Evolutionary conservation across 1,140 invertebrate genomes (phyloP).

Genomic region (Drosophila orosa): DNA sequence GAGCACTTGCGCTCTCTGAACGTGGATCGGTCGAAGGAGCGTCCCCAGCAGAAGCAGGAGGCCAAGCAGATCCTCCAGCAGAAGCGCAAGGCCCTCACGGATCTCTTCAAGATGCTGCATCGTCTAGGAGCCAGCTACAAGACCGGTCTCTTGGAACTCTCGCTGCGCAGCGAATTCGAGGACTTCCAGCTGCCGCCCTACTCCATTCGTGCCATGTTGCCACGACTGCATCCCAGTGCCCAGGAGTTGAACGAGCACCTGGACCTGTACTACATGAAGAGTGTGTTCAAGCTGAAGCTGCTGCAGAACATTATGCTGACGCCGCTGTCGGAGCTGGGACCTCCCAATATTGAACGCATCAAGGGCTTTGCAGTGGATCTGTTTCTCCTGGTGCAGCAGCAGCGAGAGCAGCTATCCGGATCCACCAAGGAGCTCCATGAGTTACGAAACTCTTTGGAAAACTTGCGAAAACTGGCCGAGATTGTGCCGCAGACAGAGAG

Average conservation of each 20-base stretch:
- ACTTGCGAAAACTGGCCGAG: slow-evolving; percentile 56
- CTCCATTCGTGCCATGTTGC: slow-evolving; percentile 69
- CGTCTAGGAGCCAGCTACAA: slow-evolving; percentile 92
- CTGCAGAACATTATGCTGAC: slow-evolving; percentile 87
- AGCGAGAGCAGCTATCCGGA: slow-evolving; percentile 82
- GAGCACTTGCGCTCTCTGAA: slow-evolving; percentile 88
- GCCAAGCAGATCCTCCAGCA: slow-evolving; percentile 93
- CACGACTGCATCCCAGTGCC: slow-evolving; percentile 54
- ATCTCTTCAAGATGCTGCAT: slow-evolving; percentile 92
- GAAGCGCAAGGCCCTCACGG: slow-evolving; percentile 92
- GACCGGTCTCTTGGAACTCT: slow-evolving; percentile 87
- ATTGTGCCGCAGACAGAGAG: slow-evolving; percentile 34
- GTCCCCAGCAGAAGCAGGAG: slow-evolving; percentile 90
- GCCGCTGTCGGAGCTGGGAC: slow-evolving; percentile 91
- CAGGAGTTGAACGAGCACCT: slow-evolving; percentile 73
- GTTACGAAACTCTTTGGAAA: slow-evolving; percentile 75
- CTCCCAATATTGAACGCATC: slow-evolving; percentile 92
- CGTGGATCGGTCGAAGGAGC: slow-evolving; percentile 87
- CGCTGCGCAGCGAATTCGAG: slow-evolving; percentile 78
- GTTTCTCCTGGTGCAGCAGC: slow-evolving; percentile 86
- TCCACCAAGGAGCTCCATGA: slow-evolving; percentile 80
- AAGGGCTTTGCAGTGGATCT: slow-evolving; percentile 91
- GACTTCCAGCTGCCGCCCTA: slow-evolving; percentile 72
- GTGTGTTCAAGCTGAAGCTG: slow-evolving; percentile 84
- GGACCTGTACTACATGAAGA: slow-evolving; percentile 80